These are phyloP conservation scores for Gymnoscopelus braueri DNA, from an alignment of 2,797 vertebrate species.

Conservation along the genomic window DNA sequence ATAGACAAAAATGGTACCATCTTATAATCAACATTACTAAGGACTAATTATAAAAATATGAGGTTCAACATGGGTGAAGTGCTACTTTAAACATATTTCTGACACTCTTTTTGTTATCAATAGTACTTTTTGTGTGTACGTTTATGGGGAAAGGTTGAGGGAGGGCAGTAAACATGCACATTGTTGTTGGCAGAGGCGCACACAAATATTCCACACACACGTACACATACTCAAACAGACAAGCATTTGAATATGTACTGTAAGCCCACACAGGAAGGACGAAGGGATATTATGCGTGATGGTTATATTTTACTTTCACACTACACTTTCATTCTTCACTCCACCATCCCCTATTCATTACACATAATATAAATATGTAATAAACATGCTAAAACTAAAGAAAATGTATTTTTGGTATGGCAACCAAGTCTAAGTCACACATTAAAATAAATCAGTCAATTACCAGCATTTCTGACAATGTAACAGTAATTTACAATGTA, in stretches of 20 bases:
- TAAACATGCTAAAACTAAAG: background rate
- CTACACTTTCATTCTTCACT: background rate
- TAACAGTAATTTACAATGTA: background rate
- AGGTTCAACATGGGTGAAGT: background rate
- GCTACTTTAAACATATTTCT: too few species aligned
- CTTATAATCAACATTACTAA: too few species aligned
- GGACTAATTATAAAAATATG: background rate
- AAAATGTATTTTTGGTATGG: background rate
- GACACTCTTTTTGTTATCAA: background rate
- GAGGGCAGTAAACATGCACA: background rate
- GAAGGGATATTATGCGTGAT: too few species aligned
- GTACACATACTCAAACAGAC: too few species aligned
- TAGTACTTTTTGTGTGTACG: background rate
- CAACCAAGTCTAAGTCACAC: background rate
- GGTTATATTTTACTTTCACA: too few species aligned
- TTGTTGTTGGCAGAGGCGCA: slow-evolving; percentile 26
- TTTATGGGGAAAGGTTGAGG: background rate
- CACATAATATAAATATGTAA: background rate
- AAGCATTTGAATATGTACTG: too few species aligned
- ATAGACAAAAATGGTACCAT: too few species aligned
- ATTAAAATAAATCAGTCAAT: background rate
- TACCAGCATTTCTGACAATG: background rate
- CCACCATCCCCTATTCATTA: background rate
- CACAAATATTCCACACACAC: too few species aligned
- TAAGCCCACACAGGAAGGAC: too few species aligned